Evolutionary conservation across 2,888 invertebrate species (phyloP).

Genomic region (Acronicta aceris): DNA sequence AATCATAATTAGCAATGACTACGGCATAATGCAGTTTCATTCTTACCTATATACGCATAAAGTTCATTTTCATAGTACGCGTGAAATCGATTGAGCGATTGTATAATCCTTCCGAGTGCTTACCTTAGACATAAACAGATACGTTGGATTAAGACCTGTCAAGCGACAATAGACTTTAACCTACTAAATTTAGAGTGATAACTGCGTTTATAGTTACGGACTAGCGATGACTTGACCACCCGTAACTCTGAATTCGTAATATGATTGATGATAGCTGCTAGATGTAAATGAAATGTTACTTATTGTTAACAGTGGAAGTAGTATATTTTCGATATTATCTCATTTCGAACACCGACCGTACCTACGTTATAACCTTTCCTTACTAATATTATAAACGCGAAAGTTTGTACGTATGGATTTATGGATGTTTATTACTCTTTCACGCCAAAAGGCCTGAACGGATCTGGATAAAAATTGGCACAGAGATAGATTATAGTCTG

Average conservation of each 20-base stretch:
- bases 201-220: conserved; percentile 16
- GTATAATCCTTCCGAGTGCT: conserved; percentile 46
- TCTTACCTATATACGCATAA: conserved; percentile 10
- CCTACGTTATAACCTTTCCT: no score
- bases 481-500: no score
- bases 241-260: conserved; percentile 40
- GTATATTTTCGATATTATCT: no score
- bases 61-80: conserved; percentile 6
- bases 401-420: no score
- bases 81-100: conserved; percentile 44
- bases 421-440: no score
- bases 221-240: conserved; percentile 27
- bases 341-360: no score
- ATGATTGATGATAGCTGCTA: conserved; percentile 42
- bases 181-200: conserved; percentile 32
- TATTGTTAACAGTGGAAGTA: background rate
- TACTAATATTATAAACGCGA: no score
- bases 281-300: conserved; percentile 25
- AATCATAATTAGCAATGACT: conserved; percentile 43
- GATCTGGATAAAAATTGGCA: no score
- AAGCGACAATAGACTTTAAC: conserved; percentile 34
- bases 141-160: conserved; percentile 39
- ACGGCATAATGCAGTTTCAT: conserved; percentile 22
- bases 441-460: no score
- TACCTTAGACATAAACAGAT: conserved; percentile 52